These are phyloP conservation scores for Hesperophylax magnus DNA, from an alignment of 1,140 invertebrate genomes.

Conservation along the genomic window DNA sequence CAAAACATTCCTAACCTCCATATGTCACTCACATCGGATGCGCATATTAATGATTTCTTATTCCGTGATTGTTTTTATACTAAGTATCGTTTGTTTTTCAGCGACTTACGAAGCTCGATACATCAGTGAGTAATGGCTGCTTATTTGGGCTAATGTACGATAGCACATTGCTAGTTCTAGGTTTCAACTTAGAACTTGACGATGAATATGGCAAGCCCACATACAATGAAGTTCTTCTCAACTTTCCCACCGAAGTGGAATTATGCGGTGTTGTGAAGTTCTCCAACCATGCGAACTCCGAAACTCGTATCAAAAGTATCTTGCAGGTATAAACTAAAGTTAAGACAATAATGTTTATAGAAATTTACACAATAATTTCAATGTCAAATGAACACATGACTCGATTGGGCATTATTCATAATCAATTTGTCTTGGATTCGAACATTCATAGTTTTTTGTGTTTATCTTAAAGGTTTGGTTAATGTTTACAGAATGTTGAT, in stretches of 20 bases:
- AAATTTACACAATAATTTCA: too few species aligned
- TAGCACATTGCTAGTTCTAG: conserved; percentile 77
- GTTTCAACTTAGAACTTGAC: conserved; percentile 75
- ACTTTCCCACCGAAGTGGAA: conserved; percentile 82
- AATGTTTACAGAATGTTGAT: conserved; percentile 74
- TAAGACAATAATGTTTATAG: not conserved
- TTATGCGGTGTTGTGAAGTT: conserved; percentile 80
- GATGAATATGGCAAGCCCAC: conserved; percentile 69
- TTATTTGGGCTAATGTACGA: conserved; percentile 83
- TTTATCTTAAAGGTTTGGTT: not conserved
- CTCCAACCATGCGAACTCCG: conserved; percentile 69
- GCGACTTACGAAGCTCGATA: conserved; percentile 72
- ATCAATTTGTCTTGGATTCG: too few species aligned
- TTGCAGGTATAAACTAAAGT: conserved; percentile 69
- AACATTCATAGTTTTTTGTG: not conserved
- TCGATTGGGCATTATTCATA: not conserved
- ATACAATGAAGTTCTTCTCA: conserved; percentile 73
- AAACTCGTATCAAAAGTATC: conserved; percentile 73
- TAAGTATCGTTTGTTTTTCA: conserved; percentile 61
- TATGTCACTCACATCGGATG: conserved; percentile 36
- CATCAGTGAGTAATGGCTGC: conserved; percentile 75
- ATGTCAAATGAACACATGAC: too few species aligned
- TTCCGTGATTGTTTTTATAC: not conserved
- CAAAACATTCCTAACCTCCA: conserved; percentile 12
- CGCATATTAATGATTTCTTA: not conserved